Evolutionary conservation across 2,113 vertebrate species (phyloP), one percentile per base, ranked within the genome.

Genomic region (Rhineura floridana): DNA sequence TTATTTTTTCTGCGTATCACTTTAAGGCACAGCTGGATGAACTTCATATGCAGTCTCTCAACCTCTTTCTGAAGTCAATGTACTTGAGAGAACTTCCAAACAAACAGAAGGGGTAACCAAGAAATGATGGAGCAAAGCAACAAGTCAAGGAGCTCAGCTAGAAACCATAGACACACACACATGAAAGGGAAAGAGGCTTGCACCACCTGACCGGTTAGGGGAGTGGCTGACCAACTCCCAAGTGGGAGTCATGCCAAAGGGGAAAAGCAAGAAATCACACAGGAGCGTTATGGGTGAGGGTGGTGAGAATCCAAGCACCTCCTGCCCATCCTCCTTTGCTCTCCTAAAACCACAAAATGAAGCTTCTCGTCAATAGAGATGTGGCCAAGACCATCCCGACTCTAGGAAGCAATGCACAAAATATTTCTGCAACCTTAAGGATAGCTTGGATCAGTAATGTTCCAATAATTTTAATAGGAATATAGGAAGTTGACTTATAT

Each of bases 141-240:
- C 42, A 48, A 4, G 12, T n/a, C 3, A 25, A 81, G 52, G 79
- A 23, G n/a, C 50, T 36, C 9, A 36, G n/a, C 6, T 7, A 59
- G 78, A 80, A 59, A 8, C 76, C 30, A 77, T 46, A 13, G 33
- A 81, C 9, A 92, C 84, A 88, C 81, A 88, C 44, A 86, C 81
- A 93, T 69, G 92, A 95, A 90, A 94, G 92, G 87, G 63, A 92
- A 92, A 92, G 80, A 86, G 92, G 92, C 95, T 91, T 88, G 87
- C 79, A 92, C 98, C 97, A 98, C 98, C 98, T 98, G 98, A 98
- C 97, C 98, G 98, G 97, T 98, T 98, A 98, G 98, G 97, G 96
- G 98, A 98, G 97, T 98, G 98, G 97, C 98, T 98, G 97, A 98
- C 98, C 97, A 98, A 98, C 96, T 98, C 98, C 97, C 98, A 98